Evolutionary conservation across 2,797 vertebrate genomes (phyloP).

Genomic region (Oceanodroma leucorhoa): DNA sequence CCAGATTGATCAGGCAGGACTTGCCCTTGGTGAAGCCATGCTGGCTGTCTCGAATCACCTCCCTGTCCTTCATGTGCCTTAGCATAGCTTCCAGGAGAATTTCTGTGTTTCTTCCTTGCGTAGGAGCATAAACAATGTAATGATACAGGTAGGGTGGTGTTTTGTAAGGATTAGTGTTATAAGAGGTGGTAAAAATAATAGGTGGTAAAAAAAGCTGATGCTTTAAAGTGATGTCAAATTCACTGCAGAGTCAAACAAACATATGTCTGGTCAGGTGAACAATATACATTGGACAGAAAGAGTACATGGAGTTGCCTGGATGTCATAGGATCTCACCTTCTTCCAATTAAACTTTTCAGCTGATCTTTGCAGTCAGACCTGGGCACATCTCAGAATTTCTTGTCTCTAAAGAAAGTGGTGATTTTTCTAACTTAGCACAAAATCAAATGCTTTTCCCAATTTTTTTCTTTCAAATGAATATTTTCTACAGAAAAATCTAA

Average conservation of each 20-base stretch:
- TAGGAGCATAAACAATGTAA: neutral
- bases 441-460: rapidly evolving
- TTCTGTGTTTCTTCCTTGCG: neutral
- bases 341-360: neutral
- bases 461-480: neutral
- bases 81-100: no score
- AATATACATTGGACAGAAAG: neutral
- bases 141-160: neutral
- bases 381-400: neutral
- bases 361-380: neutral
- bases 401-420: neutral
- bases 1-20: no score
- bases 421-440: neutral
- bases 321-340: neutral
- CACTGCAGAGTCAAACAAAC: neutral
- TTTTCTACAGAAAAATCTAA: neutral
- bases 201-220: neutral
- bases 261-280: neutral
- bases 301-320: neutral
- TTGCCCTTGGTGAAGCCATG: no score
- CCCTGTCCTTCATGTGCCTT: no score
- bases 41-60: no score
- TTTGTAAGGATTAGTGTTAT: neutral
- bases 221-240: neutral
- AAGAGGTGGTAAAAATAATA: neutral